Evolutionary conservation across 2,888 invertebrate species (phyloP), one percentile per base, ranked within the genome.

Genomic region (Abscondita cerata): DNA sequence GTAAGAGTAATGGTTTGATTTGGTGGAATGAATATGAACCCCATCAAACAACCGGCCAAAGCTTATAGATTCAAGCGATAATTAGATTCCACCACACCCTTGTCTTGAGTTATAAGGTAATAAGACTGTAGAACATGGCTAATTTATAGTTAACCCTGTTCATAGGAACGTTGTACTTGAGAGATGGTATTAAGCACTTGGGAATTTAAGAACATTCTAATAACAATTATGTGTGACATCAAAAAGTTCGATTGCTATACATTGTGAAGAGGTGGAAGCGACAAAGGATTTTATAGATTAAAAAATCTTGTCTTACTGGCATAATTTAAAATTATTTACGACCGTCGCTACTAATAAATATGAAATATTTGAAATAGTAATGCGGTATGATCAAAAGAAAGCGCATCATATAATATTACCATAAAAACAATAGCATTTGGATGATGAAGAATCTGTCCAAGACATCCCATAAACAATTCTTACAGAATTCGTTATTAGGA

Each of bases 31-130:
- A 60, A 60, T 54, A 62, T 58, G 55, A 55, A 54, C 64, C 67
- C 65, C 60, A 62, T 66, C 65, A 63, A 67, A 67, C 62, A 62
- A 57, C 63, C 67, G 66, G 61, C 66, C 68, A 67, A 64, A 70
- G 74, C 75, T 75, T 75, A 77, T 76, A 78, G 76, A 77, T 78
- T 74, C 72, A 70, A 71, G 73, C 73, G 78, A 80, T 79, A 80
- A 80, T 80, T 79, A 78, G 78, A 78, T 78, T 77, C 78, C 69
- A 75, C 78, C 79, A 78, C 80, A 79, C 80, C 80, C 78, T 78
- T 76, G 77, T 77, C 79, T 77, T 79, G 77, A 79, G 79, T 80
- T 78, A 79, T 78, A 79, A 78, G 78, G 78, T 79, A 80, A 80
- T 80, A 79, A 78, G 79, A 78, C 75, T 76, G 77, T 75, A 73